Conservation (phyloP, 2,113 vertebrate species). For the Zosterops lateralis region DNA sequence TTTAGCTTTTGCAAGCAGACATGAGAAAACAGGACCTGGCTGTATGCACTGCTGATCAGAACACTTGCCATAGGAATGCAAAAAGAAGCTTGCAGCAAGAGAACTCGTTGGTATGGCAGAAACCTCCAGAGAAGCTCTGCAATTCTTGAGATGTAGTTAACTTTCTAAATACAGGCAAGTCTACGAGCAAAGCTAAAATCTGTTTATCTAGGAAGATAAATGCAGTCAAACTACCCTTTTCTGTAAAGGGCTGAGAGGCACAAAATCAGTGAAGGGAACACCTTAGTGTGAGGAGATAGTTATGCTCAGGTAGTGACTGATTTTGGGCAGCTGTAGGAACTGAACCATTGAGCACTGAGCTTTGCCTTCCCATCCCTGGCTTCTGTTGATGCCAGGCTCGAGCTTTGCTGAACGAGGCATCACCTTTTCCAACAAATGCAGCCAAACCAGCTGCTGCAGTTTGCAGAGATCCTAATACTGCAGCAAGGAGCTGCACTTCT, state of each 20-base stretch:
- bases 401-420: not conserved
- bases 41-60: not conserved
- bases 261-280: not conserved
- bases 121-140: not conserved
- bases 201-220: not conserved
- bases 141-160: not conserved
- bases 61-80: not conserved
- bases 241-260: not conserved
- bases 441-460: not conserved
- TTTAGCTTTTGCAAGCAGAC: not conserved
- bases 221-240: not conserved
- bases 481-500: not conserved
- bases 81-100: not conserved
- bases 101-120: not conserved
- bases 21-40: not conserved
- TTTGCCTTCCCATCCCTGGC: not conserved
- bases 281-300: not conserved
- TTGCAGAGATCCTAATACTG: not conserved
- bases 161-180: not conserved
- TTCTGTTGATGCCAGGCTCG: not conserved
- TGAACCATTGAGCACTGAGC: not conserved
- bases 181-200: not conserved
- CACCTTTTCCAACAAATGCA: not conserved
- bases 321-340: not conserved
- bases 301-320: not conserved